Base-by-base conservation (phyloP, 2,113 vertebrate genomes). In the Calidris pugnax region DNA sequence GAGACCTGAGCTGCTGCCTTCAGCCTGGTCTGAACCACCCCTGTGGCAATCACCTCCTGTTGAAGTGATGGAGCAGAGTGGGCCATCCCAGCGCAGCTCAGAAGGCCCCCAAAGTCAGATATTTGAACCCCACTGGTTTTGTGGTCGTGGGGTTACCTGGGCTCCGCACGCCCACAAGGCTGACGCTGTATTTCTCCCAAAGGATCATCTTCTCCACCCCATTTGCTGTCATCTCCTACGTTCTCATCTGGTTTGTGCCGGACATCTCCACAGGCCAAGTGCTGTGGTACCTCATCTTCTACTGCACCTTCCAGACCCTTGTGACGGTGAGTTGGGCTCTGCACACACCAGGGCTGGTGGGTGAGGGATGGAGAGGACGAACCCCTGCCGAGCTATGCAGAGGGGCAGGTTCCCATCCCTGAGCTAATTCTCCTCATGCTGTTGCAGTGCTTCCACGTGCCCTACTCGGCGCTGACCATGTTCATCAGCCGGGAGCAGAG, bases 381-480 rank as follows among this genome's bases (percentile, higher is more conserved):
- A 11, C 14, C 43, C n/a, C 57, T 76, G 69, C 69, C 50, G 50
- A 43, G 50, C 80, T 33, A 22, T 2, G 1, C 18, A 9, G 51
- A n/a, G 75, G 45, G 63, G 50, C 75, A 47, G n/a, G 51, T 43
- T 15, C 75, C 30, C 57, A 37, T 27, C 68, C 86, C 69, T 48
- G n/a, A 86, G 77, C 56, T 67, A 1, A 0, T n/a, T 47, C n/a
- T 67, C 51, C 71, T 78, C 23, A 32, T 97, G 79, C 95, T 14
- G 2, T 90, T 92, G 85, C 98, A 99, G 99, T 99, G 99, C 78
- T 99, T 99, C 97, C 99, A 99, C 1, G 99, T 99, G 85, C 99
- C 99, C 18, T 99, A 99, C 97, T 99, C 99, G 0, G 98, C 99
- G 2, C 98, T 99, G 85, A 99, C 99, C 93, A 99, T 99, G 99